phyloP scores from a whole-genome alignment of 30 jellyfish, hydroid and myxozoan species.

The Hydractinia echinata region DNA sequence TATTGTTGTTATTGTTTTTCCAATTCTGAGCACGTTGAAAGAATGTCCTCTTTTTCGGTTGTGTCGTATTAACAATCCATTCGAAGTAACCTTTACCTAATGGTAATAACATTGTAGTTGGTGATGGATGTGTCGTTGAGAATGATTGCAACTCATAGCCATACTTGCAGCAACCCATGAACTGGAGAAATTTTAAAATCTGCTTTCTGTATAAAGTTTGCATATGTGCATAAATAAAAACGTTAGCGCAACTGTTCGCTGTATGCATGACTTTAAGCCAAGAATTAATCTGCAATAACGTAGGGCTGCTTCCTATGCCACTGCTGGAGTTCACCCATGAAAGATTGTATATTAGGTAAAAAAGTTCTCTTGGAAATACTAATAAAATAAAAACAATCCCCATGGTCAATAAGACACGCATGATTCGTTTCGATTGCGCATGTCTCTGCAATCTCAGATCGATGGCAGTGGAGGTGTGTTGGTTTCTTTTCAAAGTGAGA shows the following conservation, averaged over 20 bases:
- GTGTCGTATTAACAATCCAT: background rate
- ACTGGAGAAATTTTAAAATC: background rate
- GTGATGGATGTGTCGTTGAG: constrained; percentile 10
- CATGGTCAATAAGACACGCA: constrained; percentile 42
- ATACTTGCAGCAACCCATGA: constrained; percentile 24
- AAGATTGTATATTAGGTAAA: constrained; percentile 37
- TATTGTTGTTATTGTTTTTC: background rate
- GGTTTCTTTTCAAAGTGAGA: constrained; percentile 8
- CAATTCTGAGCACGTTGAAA: constrained; percentile 6
- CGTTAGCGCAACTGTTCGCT: constrained; percentile 85
- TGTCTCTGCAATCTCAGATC: constrained; percentile 16
- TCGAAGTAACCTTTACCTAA: too few relatives aligned
- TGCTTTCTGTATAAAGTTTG: constrained; percentile 41
- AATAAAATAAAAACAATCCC: constrained; percentile 54
- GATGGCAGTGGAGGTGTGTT: background rate
- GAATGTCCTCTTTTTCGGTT: background rate
- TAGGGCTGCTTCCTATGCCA: constrained; percentile 31
- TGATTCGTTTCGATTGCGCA: constrained; percentile 39
- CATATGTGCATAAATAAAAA: constrained; percentile 82
- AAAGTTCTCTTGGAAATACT: constrained; percentile 72
- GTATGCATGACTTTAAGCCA: constrained; percentile 77
- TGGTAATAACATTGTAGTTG: background rate
- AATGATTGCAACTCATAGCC: background rate
- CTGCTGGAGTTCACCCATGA: constrained; percentile 58
- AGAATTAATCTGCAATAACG: constrained; percentile 36